Percentiles rank a stretch among this genome's conserved stretches.
Conservation (phyloP, 1,140 invertebrate genomes). For the Pseudoatta argentina region DNA sequence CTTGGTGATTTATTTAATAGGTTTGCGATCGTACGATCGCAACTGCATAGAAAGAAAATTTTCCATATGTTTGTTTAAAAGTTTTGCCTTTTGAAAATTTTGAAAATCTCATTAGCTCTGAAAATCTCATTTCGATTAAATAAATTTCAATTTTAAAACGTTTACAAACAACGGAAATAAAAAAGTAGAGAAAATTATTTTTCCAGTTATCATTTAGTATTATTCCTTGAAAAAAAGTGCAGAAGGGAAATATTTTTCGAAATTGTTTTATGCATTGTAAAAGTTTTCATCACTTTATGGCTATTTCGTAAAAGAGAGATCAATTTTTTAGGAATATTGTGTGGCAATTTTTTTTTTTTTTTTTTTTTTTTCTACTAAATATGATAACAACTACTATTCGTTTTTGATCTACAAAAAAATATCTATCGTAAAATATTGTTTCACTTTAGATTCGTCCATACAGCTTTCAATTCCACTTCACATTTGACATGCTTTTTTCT, state of each 20-base stretch:
- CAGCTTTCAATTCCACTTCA: not conserved
- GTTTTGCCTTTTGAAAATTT: not conserved
- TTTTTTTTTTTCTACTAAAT: not conserved
- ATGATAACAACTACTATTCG: not conserved
- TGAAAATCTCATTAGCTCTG: too few relatives aligned
- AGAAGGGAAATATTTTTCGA: not conserved
- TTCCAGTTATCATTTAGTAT: not conserved
- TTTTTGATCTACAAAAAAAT: not conserved
- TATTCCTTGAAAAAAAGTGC: not conserved
- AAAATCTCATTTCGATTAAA: not conserved
- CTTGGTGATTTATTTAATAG: not conserved
- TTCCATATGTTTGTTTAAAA: not conserved
- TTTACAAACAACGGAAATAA: not conserved
- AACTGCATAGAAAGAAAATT: not conserved
- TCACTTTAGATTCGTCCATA: slow-evolving; percentile 4
- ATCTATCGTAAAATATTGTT: slow-evolving; percentile 13
- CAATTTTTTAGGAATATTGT: slow-evolving; percentile 14
- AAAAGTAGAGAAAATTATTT: not conserved
- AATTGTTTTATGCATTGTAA: not conserved
- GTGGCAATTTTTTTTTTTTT: not conserved
- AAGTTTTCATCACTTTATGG: not conserved
- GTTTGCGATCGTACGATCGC: not conserved
- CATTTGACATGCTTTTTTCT: not conserved
- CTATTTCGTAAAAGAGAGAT: not conserved
- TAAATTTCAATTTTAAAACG: not conserved